Evolutionary conservation across 2,113 vertebrate genomes (phyloP), one percentile per base, ranked within the genome.

Genomic region (Salvelinus alpinus): DNA sequence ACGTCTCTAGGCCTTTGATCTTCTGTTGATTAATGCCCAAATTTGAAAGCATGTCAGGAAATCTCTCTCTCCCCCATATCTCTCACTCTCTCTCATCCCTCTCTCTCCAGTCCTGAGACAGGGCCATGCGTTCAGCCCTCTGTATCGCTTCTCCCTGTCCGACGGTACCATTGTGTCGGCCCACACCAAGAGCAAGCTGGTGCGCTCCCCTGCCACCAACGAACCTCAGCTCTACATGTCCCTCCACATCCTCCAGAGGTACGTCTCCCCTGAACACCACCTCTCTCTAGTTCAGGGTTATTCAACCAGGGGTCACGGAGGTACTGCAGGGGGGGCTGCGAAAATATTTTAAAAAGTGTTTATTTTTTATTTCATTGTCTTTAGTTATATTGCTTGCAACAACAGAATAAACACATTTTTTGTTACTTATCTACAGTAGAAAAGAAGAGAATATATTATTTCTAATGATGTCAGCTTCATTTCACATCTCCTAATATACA

Each of bases 221-320:
- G 96, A 99, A 82, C 96, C 98, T 22, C 98, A 99, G 93, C 95
- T 97, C 80, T 97, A 98, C 79, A 95, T 98, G 95, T 99, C 98
- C n/a, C 86, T 97, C 82, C 97, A 99, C 89, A 94, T 97, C 92
- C 95, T 99, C 81, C 97, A 99, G 91, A 97, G 98, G 98, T 98
- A 95, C 88, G 51, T 48, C 20, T 27, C 24, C 25, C 2, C 38
- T 44, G 38, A 44, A 44, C 9, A 44, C 9, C 38, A 11, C 38
- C 2, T 44, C 38, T 44, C 38, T 44, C 38, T 44, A 44, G 9
- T 44, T 44, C 38, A 44, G 38, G 9, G 9, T 44, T 44, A 44
- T 44, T 44, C 38, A 44, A 44, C 38, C 9, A 9, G 38, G 38
- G 9, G 9, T 44, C 38, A 44, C 9, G 9, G 16, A 99, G 97